A percentile compares a stretch with the other conserved stretches of the same genome.
phyloP scores from a whole-genome alignment of 2,888 invertebrate species.

The Acronicta aceris region DNA sequence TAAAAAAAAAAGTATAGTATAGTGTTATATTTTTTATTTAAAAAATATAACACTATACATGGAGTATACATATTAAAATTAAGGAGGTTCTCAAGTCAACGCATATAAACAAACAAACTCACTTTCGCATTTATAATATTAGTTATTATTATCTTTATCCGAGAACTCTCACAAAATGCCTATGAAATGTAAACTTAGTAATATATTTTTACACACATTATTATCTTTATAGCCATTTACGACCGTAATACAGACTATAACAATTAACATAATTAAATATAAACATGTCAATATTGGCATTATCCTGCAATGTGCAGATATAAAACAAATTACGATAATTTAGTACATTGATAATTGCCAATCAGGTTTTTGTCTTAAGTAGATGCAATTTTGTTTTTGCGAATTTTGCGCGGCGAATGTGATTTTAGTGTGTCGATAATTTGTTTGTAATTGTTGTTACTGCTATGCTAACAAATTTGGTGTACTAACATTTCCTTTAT shows the following conservation, averaged over 20 bases:
- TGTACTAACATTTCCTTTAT: constrained; percentile 39
- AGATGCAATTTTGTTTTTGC: constrained; percentile 38
- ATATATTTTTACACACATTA: constrained; percentile 39
- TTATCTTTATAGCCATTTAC: constrained; percentile 65
- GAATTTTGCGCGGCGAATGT: constrained; percentile 68
- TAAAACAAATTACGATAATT: constrained; percentile 63
- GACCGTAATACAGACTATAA: constrained; percentile 65
- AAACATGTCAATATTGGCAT: constrained; percentile 66
- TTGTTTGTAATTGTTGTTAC: constrained; percentile 22
- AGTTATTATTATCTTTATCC: neutral
- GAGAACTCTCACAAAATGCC: constrained; percentile 30
- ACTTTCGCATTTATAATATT: neutral
- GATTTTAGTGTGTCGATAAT: constrained; percentile 32
- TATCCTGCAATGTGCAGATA: constrained; percentile 61
- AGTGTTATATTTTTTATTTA: too few species aligned
- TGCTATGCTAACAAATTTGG: constrained; percentile 50
- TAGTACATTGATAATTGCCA: constrained; percentile 52
- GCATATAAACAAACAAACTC: too few species aligned
- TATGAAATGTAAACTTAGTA: constrained; percentile 31
- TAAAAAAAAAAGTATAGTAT: too few species aligned
- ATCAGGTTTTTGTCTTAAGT: constrained; percentile 44
- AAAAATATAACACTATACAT: too few species aligned
- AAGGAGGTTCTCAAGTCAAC: too few species aligned
- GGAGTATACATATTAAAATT: too few species aligned
- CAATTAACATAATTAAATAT: constrained; percentile 67